A percentile compares a stretch with the other conserved stretches of the same genome.
Conservation (phyloP, 1,140 invertebrate species). For the Dreissena rostriformis region DNA sequence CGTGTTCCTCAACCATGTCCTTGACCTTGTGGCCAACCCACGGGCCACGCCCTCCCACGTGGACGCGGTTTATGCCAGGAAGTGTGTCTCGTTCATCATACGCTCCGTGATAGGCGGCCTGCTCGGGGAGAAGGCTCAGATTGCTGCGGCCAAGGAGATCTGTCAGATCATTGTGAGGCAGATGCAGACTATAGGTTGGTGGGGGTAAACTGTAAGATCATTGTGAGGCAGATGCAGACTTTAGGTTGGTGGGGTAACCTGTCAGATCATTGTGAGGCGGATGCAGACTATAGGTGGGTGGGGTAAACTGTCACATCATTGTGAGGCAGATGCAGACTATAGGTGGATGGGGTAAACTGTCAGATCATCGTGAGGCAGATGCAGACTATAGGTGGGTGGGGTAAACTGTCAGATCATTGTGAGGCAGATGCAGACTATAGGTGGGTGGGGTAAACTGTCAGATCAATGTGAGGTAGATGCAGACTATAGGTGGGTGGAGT, state of each 20-base stretch:
- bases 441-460: slow-evolving; percentile 94
- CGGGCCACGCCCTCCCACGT: slow-evolving; percentile 97
- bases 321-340: slow-evolving; percentile 94
- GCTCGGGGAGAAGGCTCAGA: slow-evolving; percentile 97
- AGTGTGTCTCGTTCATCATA: slow-evolving; percentile 98
- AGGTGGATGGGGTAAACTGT: slow-evolving; percentile 81
- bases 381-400: slow-evolving; percentile 83
- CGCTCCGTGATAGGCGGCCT: slow-evolving; percentile 95
- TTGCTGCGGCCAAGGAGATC: slow-evolving; percentile 95
- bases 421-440: slow-evolving; percentile 95
- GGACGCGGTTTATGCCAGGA: slow-evolving; percentile 98
- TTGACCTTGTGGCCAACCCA: slow-evolving; percentile 94
- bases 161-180: slow-evolving; percentile 95
- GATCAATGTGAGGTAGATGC: slow-evolving; percentile 97
- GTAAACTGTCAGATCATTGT: neutral
- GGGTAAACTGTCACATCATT: slow-evolving; percentile 96
- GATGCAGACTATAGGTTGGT: slow-evolving; percentile 87
- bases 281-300: slow-evolving; percentile 96
- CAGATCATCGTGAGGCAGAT: slow-evolving; percentile 96
- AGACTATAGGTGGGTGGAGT: slow-evolving; percentile 80
- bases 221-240: slow-evolving; percentile 95
- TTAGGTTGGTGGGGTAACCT: neutral
- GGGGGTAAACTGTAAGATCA: slow-evolving; percentile 86
- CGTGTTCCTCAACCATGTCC: slow-evolving; percentile 91
- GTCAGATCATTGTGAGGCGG: slow-evolving; percentile 72